These are phyloP conservation scores for Mormyrus proboscirostris DNA, from an alignment of 2,797 vertebrate species.

Conservation along the genomic window DNA sequence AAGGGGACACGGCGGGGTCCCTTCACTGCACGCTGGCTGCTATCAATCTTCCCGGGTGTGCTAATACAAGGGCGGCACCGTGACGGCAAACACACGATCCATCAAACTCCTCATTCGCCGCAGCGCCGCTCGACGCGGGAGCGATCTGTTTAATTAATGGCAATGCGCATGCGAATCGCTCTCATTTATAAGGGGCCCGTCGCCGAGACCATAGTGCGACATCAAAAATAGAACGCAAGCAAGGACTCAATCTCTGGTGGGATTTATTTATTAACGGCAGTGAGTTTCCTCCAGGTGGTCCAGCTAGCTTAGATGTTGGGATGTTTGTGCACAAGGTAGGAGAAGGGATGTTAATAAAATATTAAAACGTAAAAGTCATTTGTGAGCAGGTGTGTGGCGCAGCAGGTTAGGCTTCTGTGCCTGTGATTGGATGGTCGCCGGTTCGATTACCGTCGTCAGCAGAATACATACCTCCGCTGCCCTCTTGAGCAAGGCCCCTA, in stretches of 20 bases:
- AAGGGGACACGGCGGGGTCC: constrained; percentile 48
- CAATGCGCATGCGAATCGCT: not conserved
- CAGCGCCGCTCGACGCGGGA: not conserved
- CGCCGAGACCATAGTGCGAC: not conserved
- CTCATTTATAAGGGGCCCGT: not conserved
- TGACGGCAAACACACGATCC: not conserved
- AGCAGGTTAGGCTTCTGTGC: not conserved
- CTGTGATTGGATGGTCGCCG: not conserved
- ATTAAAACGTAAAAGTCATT: not conserved
- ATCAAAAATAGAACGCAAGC: not conserved
- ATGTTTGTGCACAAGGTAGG: not conserved
- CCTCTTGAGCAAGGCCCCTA: not conserved
- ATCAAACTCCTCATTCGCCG: constrained; percentile 2
- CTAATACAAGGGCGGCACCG: not conserved
- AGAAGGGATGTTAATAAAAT: not conserved
- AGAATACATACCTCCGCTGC: not conserved
- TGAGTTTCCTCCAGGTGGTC: constrained; percentile 4
- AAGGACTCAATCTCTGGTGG: not conserved
- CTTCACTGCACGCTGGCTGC: constrained; percentile 4
- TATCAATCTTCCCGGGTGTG: constrained; percentile 11
- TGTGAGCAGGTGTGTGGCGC: not conserved
- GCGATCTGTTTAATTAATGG: constrained; percentile 11
- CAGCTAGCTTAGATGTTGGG: not conserved
- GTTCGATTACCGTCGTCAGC: not conserved
- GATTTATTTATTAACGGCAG: not conserved